Percentiles rank a stretch among this genome's conserved stretches.
Conservation (phyloP, 2,888 invertebrate species). For the Ophion obscuratus region DNA sequence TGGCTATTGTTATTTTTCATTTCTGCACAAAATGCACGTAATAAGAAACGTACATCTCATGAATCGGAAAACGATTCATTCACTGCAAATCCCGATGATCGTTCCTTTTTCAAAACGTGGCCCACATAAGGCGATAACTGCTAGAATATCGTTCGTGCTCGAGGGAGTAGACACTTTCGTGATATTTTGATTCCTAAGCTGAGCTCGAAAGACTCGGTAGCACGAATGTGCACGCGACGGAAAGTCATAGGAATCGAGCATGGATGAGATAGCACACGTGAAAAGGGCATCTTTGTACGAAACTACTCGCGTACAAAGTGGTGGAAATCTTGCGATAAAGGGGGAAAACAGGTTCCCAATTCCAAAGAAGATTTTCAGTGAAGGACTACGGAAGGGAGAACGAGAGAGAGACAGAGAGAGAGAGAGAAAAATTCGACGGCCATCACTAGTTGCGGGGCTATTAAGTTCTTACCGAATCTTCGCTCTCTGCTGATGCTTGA, state of each 20-base stretch:
- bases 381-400: slow-evolving; percentile 34
- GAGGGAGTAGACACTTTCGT: not conserved
- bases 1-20: too few species aligned
- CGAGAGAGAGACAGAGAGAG: not conserved
- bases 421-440: not conserved
- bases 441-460: slow-evolving; percentile 38
- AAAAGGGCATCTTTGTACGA: not conserved
- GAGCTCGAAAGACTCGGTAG: not conserved
- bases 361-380: slow-evolving; percentile 50
- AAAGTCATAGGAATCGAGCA: slow-evolving; percentile 1
- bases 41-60: too few species aligned
- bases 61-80: too few species aligned
- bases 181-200: not conserved
- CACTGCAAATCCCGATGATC: too few species aligned
- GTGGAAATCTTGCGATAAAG: slow-evolving; percentile 58
- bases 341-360: slow-evolving; percentile 63
- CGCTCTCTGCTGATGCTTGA: slow-evolving; percentile 15
- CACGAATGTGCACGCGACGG: not conserved
- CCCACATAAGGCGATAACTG: too few species aligned
- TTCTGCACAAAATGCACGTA: too few species aligned
- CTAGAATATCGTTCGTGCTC: not conserved
- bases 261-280: not conserved
- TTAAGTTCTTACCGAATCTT: slow-evolving; percentile 32
- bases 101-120: too few species aligned
- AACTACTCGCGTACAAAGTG: slow-evolving; percentile 4